Percentiles rank a stretch among this genome's conserved stretches.
Conservation (phyloP, 2,888 invertebrate species). For the Meteorus colon region DNA sequence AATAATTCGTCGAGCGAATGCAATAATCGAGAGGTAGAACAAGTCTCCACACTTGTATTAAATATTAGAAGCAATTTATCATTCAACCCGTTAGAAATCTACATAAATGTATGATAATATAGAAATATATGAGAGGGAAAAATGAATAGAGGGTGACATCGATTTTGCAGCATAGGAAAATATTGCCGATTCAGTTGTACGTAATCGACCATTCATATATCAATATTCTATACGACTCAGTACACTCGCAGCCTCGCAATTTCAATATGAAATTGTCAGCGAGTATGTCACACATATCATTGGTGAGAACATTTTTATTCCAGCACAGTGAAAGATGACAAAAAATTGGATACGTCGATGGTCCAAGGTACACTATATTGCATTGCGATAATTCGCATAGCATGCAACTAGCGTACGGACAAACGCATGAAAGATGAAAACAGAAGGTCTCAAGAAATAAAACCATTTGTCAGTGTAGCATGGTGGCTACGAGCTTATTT, state of each 20-base stretch:
- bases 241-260: conserved; percentile 35
- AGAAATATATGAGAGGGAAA: neutral
- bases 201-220: conserved; percentile 42
- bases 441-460: neutral
- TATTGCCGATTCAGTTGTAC: conserved; percentile 40
- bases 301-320: conserved; percentile 24
- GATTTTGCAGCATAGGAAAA: conserved; percentile 23
- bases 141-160: neutral
- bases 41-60: neutral
- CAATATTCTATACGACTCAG: conserved; percentile 39
- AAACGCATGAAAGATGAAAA: neutral
- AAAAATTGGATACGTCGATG: neutral
- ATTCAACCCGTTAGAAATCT: neutral
- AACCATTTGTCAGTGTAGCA: conserved; percentile 42
- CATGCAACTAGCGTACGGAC: neutral
- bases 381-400: conserved; percentile 18
- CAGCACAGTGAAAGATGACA: neutral
- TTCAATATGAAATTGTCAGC: conserved; percentile 39
- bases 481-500: conserved; percentile 39
- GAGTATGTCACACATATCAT: conserved; percentile 29
- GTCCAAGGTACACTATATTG: neutral
- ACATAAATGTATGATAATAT: neutral
- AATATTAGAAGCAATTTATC: neutral
- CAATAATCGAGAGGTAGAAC: neutral
- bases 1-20: too few relatives aligned